Conservation (phyloP, 2,113 vertebrate genomes). For the Labeo catla region DNA sequence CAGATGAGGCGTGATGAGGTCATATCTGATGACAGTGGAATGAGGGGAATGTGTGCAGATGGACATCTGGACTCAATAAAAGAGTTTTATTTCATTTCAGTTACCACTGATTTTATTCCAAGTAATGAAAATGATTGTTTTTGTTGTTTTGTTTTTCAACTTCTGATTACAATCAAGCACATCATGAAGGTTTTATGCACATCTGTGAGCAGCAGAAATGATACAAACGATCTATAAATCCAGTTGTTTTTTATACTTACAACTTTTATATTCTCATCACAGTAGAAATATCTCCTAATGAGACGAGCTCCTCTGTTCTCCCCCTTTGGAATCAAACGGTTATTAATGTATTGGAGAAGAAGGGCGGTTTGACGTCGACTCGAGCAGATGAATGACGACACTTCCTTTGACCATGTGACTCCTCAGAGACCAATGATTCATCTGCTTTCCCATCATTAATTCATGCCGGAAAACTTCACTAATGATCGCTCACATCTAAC, state of each 20-base stretch:
- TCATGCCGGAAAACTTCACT: conserved; percentile 43
- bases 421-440: conserved; percentile 45
- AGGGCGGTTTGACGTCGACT: neutral
- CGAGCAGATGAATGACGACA: conserved; percentile 44
- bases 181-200: neutral
- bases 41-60: too few relatives aligned
- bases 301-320: neutral
- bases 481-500: conserved; percentile 27
- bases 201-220: neutral
- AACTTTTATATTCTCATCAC: neutral
- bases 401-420: conserved; percentile 31
- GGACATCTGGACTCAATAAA: too few relatives aligned
- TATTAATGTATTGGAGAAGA: neutral
- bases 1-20: too few relatives aligned
- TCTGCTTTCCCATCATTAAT: conserved; percentile 50
- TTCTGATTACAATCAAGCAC: neutral
- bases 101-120: too few relatives aligned
- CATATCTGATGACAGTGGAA: too few relatives aligned
- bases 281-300: neutral
- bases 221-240: neutral
- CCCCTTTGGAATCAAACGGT: neutral
- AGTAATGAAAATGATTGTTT: too few relatives aligned
- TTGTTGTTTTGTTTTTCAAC: neutral
- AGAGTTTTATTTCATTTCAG: too few relatives aligned
- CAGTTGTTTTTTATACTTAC: neutral